Evolutionary conservation across 2,113 vertebrate species (phyloP).

Genomic region (Parus major): DNA sequence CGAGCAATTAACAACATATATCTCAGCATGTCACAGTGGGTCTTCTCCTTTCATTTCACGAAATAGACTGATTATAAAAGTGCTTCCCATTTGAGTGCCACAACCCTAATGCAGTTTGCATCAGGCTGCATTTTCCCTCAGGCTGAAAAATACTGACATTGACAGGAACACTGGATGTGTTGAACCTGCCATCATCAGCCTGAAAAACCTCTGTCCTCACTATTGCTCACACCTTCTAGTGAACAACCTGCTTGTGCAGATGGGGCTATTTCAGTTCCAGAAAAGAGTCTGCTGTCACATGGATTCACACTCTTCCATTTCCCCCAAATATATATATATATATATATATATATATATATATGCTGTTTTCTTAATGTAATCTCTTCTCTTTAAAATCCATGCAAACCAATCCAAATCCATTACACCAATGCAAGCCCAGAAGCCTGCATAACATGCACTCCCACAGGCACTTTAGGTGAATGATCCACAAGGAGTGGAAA

Average conservation of each 20-base stretch:
- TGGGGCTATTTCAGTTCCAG: background rate
- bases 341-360: background rate
- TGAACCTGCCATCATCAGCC: conserved; percentile 1
- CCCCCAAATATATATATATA: background rate
- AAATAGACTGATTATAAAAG: conserved; percentile 44
- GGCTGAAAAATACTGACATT: conserved; percentile 37
- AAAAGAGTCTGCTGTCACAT: background rate
- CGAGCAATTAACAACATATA: conserved; percentile 55
- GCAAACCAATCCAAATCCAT: background rate
- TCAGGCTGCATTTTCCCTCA: background rate
- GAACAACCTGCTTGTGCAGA: background rate
- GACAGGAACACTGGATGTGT: background rate
- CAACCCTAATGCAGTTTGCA: background rate
- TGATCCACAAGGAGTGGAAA: background rate
- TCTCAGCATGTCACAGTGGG: conserved; percentile 32
- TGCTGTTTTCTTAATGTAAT: background rate
- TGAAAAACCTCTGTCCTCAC: conserved; percentile 5
- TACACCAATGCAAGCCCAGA: background rate
- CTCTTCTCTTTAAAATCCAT: conserved; percentile 3
- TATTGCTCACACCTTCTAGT: background rate
- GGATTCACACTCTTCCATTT: background rate
- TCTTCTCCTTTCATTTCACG: conserved; percentile 30
- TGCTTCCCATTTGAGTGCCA: background rate
- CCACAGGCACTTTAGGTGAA: background rate
- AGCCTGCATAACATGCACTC: background rate